Percentiles rank a stretch among this genome's conserved stretches.
These are phyloP conservation scores for Dryadula phaetusa DNA, from an alignment of 2,888 invertebrate genomes.

Conservation along the genomic window DNA sequence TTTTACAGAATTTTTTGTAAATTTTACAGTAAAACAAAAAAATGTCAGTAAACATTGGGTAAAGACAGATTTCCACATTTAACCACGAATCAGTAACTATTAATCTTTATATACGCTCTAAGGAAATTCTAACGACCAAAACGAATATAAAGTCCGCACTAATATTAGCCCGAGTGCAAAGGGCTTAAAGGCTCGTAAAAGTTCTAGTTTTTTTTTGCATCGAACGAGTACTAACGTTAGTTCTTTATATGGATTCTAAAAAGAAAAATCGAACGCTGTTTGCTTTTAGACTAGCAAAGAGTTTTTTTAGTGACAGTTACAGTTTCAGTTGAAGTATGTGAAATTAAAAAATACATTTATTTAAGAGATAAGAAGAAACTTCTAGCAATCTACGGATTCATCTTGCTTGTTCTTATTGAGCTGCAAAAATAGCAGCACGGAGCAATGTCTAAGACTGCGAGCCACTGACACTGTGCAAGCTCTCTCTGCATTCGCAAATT, in stretches of 20 bases:
- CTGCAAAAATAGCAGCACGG: too few relatives aligned
- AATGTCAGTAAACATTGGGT: neutral
- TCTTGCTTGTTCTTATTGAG: too few relatives aligned
- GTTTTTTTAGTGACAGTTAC: slow-evolving; percentile 1
- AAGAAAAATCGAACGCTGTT: slow-evolving; percentile 25
- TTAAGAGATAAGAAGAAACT: too few relatives aligned
- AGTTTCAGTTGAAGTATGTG: neutral
- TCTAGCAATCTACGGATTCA: too few relatives aligned
- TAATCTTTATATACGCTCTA: neutral
- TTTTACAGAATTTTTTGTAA: too few relatives aligned
- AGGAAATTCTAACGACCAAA: neutral
- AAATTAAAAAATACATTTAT: neutral
- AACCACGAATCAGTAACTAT: neutral
- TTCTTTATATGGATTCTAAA: slow-evolving; percentile 17
- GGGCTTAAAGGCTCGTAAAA: slow-evolving; percentile 21
- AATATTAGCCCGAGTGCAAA: slow-evolving; percentile 26
- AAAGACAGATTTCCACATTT: neutral
- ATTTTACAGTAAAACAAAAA: too few relatives aligned
- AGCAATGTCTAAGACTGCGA: too few relatives aligned
- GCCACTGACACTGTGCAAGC: too few relatives aligned
- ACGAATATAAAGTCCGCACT: neutral
- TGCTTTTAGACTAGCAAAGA: slow-evolving; percentile 19
- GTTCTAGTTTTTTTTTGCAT: slow-evolving; percentile 24
- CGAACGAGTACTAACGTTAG: slow-evolving; percentile 14
- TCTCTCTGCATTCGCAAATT: too few relatives aligned